These are phyloP conservation scores for Pholis gunnellus DNA, from an alignment of 2,113 vertebrate genomes.

Conservation along the genomic window DNA sequence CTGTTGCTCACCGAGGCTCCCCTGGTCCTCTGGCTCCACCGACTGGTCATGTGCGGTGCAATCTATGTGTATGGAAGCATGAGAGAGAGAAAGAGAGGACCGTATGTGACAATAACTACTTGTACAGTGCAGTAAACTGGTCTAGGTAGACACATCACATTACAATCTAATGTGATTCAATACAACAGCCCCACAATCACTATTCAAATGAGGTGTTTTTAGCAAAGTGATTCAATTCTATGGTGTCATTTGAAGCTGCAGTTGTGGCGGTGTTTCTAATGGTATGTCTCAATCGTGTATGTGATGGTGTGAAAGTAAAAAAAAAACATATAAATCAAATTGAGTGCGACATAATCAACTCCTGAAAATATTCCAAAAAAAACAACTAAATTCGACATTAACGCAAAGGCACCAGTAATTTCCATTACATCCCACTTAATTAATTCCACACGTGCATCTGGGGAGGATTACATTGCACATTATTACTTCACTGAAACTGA, in stretches of 20 bases:
- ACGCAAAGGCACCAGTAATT: not conserved
- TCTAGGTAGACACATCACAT: too few relatives aligned
- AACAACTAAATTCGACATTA: not conserved
- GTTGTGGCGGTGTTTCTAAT: not conserved
- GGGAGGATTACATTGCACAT: too few relatives aligned
- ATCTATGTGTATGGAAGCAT: not conserved
- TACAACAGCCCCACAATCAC: not conserved
- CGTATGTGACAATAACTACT: not conserved
- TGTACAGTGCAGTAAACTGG: not conserved
- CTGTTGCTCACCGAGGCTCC: not conserved
- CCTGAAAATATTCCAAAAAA: not conserved
- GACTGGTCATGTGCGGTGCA: conserved; percentile 23
- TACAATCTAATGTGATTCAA: not conserved
- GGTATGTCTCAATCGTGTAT: too few relatives aligned
- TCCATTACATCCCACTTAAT: not conserved
- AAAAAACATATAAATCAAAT: not conserved
- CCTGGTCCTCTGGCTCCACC: conserved; percentile 61
- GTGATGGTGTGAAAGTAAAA: not conserved
- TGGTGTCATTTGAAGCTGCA: not conserved
- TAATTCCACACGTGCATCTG: too few relatives aligned
- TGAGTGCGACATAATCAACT: not conserved
- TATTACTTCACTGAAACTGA: too few relatives aligned
- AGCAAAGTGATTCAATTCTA: not conserved
- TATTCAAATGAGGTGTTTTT: not conserved
- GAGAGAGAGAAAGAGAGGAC: not conserved